Base-by-base conservation (phyloP, 2,113 vertebrate genomes). In the Zonotrichia leucophrys region DNA sequence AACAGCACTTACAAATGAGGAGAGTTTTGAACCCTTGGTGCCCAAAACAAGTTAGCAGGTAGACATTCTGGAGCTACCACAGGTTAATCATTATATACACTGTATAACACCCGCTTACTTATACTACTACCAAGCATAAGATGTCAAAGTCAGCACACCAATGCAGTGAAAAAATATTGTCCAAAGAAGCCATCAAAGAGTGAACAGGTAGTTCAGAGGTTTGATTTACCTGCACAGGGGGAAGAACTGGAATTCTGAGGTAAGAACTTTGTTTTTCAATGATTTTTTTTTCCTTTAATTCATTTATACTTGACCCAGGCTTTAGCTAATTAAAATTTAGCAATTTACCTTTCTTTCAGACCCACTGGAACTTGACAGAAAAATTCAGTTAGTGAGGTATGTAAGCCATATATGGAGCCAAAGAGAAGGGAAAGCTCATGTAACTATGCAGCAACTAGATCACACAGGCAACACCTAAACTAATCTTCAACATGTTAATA, bases 61-160 rank as follows among this genome's bases (percentile, higher is more conserved):
- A 86, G 8, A 46, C 75, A 74, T 84, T 78, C 62, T 91, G 47
- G 58, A 90, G 58, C 89, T 88, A 53, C 27, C 68, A 62, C 60
- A 53, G 68, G 86, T 97, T 96, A 96, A 97, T 95, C 55, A 96
- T 96, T 96, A 95, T 30, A 56, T 67, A 44, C 23, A 60, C 44
- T 1, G 0, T 62, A 58, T 73, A 96, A 90, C 6, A 77, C 31
- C 28, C 44, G 55, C 33, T 88, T 74, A 66, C 53, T 91, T 83
- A 69, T 8, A 66, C 19, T 49, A 21, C 9, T 52, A 42, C 35
- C 21, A 75, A 83, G 27, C 44, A 78, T 47, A 76, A 41, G 49
- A 56, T 1, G 0, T 56, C 23, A 41, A 84, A 87, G 46, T 69
- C 77, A 87, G 49, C 25, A 76, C 13, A 56, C 5, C 25, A 47